Evolutionary conservation across 2,113 vertebrate genomes (phyloP).

Genomic region (Gobiocypris rarus): DNA sequence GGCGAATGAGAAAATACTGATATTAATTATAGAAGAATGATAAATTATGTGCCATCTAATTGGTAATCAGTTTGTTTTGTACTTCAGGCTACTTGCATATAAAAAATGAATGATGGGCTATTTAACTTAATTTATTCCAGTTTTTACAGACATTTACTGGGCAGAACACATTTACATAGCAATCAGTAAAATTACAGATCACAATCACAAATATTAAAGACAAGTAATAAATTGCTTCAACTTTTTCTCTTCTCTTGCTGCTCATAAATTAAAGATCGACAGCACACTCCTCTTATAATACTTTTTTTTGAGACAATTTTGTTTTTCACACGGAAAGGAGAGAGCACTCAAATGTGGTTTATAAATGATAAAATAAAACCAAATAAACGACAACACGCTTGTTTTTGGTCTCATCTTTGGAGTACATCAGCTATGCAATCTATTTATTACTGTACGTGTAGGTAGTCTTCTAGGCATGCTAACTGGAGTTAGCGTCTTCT

Average conservation of each 20-base stretch:
- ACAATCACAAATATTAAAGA: slow-evolving; percentile 41
- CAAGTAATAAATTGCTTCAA: slow-evolving; percentile 26
- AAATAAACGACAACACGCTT: background rate
- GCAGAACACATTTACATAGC: slow-evolving; percentile 52
- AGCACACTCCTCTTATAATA: background rate
- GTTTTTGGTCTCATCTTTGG: slow-evolving; percentile 40
- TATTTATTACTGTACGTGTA: background rate
- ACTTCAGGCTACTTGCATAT: slow-evolving; percentile 39
- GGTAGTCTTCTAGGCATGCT: slow-evolving; percentile 42
- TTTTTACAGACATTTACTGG: slow-evolving; percentile 44
- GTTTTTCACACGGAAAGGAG: slow-evolving; percentile 34
- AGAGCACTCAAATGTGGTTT: slow-evolving; percentile 41
- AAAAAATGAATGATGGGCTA: slow-evolving; percentile 44
- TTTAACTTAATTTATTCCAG: slow-evolving; percentile 45
- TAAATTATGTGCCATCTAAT: slow-evolving; percentile 50
- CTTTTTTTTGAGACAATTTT: slow-evolving; percentile 11
- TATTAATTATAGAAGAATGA: slow-evolving; percentile 53
- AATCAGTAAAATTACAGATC: slow-evolving; percentile 52
- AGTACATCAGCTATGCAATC: slow-evolving; percentile 49
- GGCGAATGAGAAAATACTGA: slow-evolving; percentile 48
- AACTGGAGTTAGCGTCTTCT: slow-evolving; percentile 60
- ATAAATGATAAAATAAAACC: slow-evolving; percentile 1
- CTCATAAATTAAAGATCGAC: slow-evolving; percentile 27
- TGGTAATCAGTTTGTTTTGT: slow-evolving; percentile 56
- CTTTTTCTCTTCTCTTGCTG: slow-evolving; percentile 24